phyloP scores from a whole-genome alignment of 2,113 vertebrate species.

The Australoheros scitulus region DNA sequence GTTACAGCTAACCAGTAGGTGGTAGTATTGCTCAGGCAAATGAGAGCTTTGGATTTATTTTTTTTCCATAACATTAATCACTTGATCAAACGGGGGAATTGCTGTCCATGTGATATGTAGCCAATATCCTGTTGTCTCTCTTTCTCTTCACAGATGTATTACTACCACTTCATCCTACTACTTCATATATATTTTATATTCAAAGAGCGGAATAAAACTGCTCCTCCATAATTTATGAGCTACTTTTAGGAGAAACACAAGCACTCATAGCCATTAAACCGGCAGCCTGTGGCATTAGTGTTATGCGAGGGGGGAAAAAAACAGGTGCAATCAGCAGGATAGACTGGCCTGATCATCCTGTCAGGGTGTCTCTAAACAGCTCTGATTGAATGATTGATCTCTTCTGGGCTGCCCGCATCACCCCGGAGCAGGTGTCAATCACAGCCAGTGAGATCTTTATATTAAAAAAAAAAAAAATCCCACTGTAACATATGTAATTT shows the following conservation, averaged over 20 bases:
- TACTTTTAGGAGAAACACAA: slow-evolving; percentile 43
- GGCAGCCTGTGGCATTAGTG: not conserved
- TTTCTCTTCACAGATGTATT: slow-evolving; percentile 1
- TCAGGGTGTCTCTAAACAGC: slow-evolving; percentile 31
- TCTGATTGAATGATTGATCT: not conserved
- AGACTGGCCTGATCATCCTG: slow-evolving; percentile 6
- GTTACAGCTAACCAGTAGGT: not conserved
- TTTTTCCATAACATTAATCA: not conserved
- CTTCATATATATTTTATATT: slow-evolving; percentile 50
- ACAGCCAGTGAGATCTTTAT: not conserved
- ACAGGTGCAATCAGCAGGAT: slow-evolving; percentile 1
- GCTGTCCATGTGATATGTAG: not conserved
- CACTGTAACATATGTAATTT: not conserved
- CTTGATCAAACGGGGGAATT: not conserved
- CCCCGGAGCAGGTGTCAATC: slow-evolving; percentile 33
- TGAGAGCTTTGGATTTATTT: not conserved
- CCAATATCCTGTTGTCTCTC: not conserved
- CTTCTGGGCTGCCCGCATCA: slow-evolving; percentile 11
- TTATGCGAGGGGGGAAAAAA: not conserved
- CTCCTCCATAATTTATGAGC: slow-evolving; percentile 56
- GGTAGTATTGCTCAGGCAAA: not conserved
- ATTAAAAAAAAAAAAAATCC: not conserved
- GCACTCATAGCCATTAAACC: slow-evolving; percentile 35
- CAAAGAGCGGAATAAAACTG: slow-evolving; percentile 39
- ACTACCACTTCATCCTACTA: not conserved